Evolutionary conservation across 2,888 invertebrate species (phyloP), one percentile per base, ranked within the genome.

Genomic region (Pandemis heparana): DNA sequence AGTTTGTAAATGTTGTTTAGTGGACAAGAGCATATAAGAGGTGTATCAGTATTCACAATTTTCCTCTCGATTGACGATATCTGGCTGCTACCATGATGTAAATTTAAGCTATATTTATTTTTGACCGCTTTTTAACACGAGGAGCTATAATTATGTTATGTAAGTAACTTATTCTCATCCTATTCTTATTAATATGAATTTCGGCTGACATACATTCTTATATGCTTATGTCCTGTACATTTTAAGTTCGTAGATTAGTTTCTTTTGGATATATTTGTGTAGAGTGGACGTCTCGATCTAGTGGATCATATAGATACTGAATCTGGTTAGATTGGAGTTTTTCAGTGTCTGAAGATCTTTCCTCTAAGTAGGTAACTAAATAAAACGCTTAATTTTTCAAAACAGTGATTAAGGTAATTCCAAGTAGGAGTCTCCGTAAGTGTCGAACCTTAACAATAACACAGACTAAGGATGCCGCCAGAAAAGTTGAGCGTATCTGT

Each of bases 1-100:
- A 88, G 88, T 92, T 92, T 93, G 89, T 90, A 90, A 85, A 88
- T 88, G 85, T 79, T 87, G 89, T 91, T 89, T 90, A 79, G 76
- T 79, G 84, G 86, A 83, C 82, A 83, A 81, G 81, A 83, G 86
- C 86, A 82, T 85, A 86, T 84, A 82, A 87, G 90, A 84, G 83
- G 78, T 78, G 48, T 75, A 76, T 71, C 61, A 38, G 53, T 64
- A 61, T 5, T 38, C 32, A 56, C 56, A 56, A 5, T 56, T 12
- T 23, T 23, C 18, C 9, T 12, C 56, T 12, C n/a, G 5, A 56
- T 48, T 65, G 71, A 71, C 71, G 48, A 65, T 70, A 62, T 48
- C 69, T 70, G 70, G 43, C 56, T 46, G 62, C 38, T 65, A 56
- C 60, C 60, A 60, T 39, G 60, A 70, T 70, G 43, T 59, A 48